Conservation (phyloP, 2,888 invertebrate species). For the Antheraea yamamai region DNA sequence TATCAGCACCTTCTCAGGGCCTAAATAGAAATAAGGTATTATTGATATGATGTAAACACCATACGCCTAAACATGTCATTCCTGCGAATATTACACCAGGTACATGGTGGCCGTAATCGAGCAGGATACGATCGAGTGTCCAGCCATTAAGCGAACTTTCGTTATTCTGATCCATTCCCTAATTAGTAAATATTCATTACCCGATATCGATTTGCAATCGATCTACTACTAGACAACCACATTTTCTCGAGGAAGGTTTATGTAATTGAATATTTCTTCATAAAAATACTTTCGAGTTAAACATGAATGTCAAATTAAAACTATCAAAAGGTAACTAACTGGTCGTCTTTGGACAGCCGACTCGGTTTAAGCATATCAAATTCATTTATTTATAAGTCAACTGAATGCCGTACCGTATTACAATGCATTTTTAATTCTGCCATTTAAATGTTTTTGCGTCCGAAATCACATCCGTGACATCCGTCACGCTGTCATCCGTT, state of each 20-base stretch:
- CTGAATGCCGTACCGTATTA: constrained; percentile 16
- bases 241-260: not conserved
- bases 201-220: too few species aligned
- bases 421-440: constrained; percentile 21
- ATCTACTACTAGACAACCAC: not conserved
- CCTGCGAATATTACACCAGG: too few species aligned
- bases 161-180: too few species aligned
- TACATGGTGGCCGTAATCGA: too few species aligned
- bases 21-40: too few species aligned
- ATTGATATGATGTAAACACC: too few species aligned
- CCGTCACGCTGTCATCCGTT: constrained; percentile 44
- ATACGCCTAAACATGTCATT: too few species aligned
- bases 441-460: constrained; percentile 40
- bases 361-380: constrained; percentile 23
- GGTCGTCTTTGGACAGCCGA: not conserved
- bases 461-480: constrained; percentile 51
- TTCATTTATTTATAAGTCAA: constrained; percentile 23
- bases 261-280: not conserved
- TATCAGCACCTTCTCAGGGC: too few species aligned
- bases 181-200: too few species aligned
- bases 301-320: not conserved
- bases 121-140: too few species aligned
- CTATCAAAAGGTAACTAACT: not conserved
- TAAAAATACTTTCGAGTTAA: not conserved
- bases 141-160: too few species aligned